A percentile compares a stretch with the other conserved stretches of the same genome.
phyloP scores from a whole-genome alignment of 2,888 invertebrate genomes.

The Hipparchia semele region DNA sequence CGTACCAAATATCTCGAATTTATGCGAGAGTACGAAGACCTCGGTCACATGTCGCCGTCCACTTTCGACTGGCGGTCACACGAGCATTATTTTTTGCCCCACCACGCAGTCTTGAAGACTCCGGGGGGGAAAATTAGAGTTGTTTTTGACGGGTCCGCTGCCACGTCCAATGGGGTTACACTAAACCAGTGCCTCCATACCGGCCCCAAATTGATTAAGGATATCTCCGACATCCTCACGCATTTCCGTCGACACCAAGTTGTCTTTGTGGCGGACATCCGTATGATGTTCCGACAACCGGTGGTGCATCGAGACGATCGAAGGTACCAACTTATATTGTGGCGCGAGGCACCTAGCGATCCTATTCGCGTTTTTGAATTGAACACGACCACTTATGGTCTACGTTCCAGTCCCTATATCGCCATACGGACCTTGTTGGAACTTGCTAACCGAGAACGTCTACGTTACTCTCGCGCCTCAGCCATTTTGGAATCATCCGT shows the following conservation, averaged over 20 bases:
- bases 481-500: background rate
- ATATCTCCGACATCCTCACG: slow-evolving; percentile 3
- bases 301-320: slow-evolving; percentile 1
- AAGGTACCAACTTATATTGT: slow-evolving; percentile 6
- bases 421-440: slow-evolving; percentile 8
- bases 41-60: slow-evolving; percentile 23
- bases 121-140: slow-evolving; percentile 16
- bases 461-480: background rate
- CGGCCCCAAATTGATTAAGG: slow-evolving; percentile 19
- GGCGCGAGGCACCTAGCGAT: background rate
- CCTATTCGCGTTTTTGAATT: background rate
- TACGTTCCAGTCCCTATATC: slow-evolving; percentile 2
- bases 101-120: slow-evolving; percentile 22
- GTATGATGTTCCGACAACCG: slow-evolving; percentile 6
- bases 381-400: slow-evolving; percentile 1
- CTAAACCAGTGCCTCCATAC: slow-evolving; percentile 26
- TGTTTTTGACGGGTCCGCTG: slow-evolving; percentile 24
- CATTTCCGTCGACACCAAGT: slow-evolving; percentile 9
- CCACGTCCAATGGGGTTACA: slow-evolving; percentile 25
- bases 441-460: background rate
- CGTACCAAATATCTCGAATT: background rate
- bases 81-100: slow-evolving; percentile 22
- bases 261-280: slow-evolving; percentile 9
- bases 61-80: background rate
- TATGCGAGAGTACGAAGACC: slow-evolving; percentile 11